Evolutionary conservation across 2,113 vertebrate species (phyloP), one percentile per base, ranked within the genome.

Genomic region (Calidris pygmaea): DNA sequence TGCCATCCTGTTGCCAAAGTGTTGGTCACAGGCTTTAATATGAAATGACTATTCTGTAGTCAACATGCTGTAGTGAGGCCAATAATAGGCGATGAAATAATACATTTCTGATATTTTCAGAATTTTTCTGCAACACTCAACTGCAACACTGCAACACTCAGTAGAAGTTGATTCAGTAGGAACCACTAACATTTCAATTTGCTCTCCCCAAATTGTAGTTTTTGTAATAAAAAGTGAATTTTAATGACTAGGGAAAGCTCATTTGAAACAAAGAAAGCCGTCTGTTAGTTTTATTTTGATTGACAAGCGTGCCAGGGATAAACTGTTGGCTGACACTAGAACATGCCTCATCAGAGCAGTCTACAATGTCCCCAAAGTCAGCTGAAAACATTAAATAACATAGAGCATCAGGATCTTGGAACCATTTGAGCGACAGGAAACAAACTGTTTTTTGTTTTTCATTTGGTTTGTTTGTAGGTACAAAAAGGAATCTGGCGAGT

Each of bases 391-490:
- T 91, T 94, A 90, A 97, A 82, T 89, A 96, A 95, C 80, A 29
- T 95, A 56, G 71, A 96, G 67, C 90, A 95, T 96, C 80, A 67
- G 78, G 91, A 95, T 97, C 77, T 96, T 97, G 87, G 80, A 96
- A 97, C 66, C 8, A 53, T 95, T 87, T 93, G 84, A 97, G 60
- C 19, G 48, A 94, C 70, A 93, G 93, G 74, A 97, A 98, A 95
- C 76, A 63, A 95, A 95, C 91, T 91, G 82, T 3, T 93, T 96
- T 97, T 95, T 95, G 91, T 87, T 97, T 96, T 89, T 70, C 72
- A 58, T 95, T 96, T 43, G 78, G 81, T 97, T 97, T 98, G 90
- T 98, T 98, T 98, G 95, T 97, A 98, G 96, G 95, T 97, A 97
- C 95, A 97, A 91, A 97, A 93, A 96, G 56, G 86, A 95, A 96